Evolutionary conservation across 2,888 invertebrate genomes (phyloP).

Genomic region (Cephus rjabovi): DNA sequence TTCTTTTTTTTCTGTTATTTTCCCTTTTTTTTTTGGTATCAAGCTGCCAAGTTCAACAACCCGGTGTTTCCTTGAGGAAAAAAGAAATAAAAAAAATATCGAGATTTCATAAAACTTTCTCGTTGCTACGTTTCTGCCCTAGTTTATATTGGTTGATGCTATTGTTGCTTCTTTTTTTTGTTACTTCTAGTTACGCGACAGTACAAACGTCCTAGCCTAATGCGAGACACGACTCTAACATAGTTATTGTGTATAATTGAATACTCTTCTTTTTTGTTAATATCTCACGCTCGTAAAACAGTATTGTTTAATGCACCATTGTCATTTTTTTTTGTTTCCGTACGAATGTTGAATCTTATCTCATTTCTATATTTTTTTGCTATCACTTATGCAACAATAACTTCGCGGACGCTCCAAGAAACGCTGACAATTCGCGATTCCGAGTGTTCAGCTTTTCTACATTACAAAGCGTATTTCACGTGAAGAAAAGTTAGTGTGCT

Average conservation of each 20-base stretch:
- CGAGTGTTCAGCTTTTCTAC: background rate
- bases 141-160: background rate
- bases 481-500: background rate
- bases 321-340: conserved; percentile 12
- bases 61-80: conserved; percentile 33
- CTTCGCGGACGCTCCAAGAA: background rate
- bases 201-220: background rate
- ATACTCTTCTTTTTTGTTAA: conserved; percentile 6
- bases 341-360: conserved; percentile 2
- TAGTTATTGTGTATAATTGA: conserved; percentile 3
- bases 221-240: background rate
- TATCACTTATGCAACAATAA: background rate
- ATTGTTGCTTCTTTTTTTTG: background rate
- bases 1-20: conserved; percentile 20
- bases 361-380: background rate
- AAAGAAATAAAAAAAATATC: background rate
- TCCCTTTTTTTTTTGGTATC: conserved; percentile 55
- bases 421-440: background rate
- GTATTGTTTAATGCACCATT: conserved; percentile 18
- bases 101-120: background rate
- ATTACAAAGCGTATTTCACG: background rate
- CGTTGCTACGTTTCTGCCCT: background rate
- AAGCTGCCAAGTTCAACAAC: conserved; percentile 58
- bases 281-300: background rate
- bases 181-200: background rate